Base-by-base conservation (phyloP, 1,140 invertebrate genomes). In the Polyergus mexicanus region DNA sequence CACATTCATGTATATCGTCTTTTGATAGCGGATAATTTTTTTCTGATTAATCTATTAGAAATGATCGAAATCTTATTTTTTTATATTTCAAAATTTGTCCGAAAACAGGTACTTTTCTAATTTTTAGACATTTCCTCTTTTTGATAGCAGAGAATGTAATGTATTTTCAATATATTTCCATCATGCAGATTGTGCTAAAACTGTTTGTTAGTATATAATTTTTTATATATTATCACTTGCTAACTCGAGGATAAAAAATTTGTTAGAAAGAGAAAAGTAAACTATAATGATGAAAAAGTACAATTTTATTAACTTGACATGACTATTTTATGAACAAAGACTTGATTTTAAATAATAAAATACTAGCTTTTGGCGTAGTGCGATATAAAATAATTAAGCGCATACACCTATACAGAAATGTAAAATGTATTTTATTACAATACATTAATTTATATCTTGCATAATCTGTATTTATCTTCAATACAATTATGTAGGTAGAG, bases 261-360 rank as follows among this genome's bases (percentile, higher is more conserved):
- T 0, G 54, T 71, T 69, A 47, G n/a, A 47, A 60, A 47, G 10
- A 8, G 60, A 74, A 25, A 16, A 38, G 7, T 71, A 71, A 71
- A 60, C 22, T 56, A 28, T 56, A 58, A 58, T 16, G 10, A 38
- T 35, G 19, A 54, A 28, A 47, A 41, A 83, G 38, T 83, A 71
- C 54, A 83, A 72, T 72, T 83, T 72, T 60, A n/a, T 58, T 60
- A 72, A 74, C 54, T 58, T 80, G n/a, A 80, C 77, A 83, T 35
- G 28, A 83, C 78, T 83, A 72, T 72, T 72, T 71, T 81, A 81
- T 8, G 22, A 72, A 58, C 35, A 58, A 51, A 81, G 38, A 83
- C 25, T 81, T 62, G 25, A 72, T 60, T 60, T 25, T 58, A 58
- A 28, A 28, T 28, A 28, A 28, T 56, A 16, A 32, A 81, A 60